phyloP scores from a whole-genome alignment of 2,888 invertebrate species.

The Capitulum mitella region DNA sequence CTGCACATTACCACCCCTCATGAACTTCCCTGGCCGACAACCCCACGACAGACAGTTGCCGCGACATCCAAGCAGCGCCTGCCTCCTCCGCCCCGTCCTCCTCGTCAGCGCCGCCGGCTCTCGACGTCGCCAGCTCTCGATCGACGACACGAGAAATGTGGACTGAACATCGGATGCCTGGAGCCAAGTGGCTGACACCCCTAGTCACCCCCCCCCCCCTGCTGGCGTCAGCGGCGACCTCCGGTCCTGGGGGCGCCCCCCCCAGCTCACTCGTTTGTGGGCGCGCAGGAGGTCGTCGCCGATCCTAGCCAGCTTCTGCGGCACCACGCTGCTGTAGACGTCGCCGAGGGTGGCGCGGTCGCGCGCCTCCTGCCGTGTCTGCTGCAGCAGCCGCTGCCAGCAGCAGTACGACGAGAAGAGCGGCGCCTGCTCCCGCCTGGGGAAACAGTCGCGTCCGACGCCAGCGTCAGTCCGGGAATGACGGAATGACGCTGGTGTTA shows the following conservation, averaged over 20 bases:
- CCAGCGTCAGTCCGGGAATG: no score
- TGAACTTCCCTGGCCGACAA: no score
- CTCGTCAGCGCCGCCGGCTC: neutral
- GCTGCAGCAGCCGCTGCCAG: conserved; percentile 82
- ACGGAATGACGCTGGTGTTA: no score
- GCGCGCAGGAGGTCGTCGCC: conserved; percentile 77
- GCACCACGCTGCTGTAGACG: conserved; percentile 79
- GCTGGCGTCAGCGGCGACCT: neutral
- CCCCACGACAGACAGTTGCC: no score
- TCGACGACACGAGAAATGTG: neutral
- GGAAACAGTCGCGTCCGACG: no score
- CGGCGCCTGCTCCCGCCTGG: conserved; percentile 73
- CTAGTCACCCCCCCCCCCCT: neutral
- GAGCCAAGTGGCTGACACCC: neutral
- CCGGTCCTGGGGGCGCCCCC: no score
- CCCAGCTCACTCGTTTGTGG: conserved; percentile 60
- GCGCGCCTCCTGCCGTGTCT: conserved; percentile 75
- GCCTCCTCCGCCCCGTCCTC: neutral
- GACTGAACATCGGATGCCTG: neutral
- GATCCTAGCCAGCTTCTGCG: conserved; percentile 72
- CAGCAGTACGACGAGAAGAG: conserved; percentile 80
- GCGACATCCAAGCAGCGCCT: no score
- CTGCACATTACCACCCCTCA: no score
- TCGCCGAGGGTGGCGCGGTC: conserved; percentile 86
- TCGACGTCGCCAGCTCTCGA: neutral